Evolutionary conservation across 2,113 vertebrate genomes (phyloP).

Genomic region (Octodon degus): DNA sequence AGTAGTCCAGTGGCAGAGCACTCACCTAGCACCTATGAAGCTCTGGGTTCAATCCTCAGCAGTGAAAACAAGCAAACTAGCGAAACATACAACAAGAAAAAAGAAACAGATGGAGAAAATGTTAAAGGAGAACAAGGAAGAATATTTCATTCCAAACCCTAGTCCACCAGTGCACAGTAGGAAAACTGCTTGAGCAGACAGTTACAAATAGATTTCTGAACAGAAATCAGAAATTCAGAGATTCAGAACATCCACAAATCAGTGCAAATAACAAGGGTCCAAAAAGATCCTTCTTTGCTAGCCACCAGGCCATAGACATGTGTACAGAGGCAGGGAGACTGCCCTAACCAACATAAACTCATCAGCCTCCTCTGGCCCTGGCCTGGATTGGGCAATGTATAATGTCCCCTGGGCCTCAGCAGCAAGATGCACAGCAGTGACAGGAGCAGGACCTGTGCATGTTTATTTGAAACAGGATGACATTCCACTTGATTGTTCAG

Average conservation of each 20-base stretch:
- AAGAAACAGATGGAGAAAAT: not conserved
- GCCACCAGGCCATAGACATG: not conserved
- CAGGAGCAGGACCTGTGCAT: not conserved
- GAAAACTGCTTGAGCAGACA: not conserved
- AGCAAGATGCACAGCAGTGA: not conserved
- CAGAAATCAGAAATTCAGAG: not conserved
- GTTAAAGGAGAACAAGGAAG: not conserved
- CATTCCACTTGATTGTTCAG: not conserved
- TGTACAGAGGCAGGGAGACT: not conserved
- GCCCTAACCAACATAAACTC: not conserved
- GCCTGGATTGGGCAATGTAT: not conserved
- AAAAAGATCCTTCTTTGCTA: not conserved
- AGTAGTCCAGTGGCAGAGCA: not conserved
- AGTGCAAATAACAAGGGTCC: not conserved
- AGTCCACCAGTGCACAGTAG: not conserved
- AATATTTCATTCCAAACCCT: not conserved
- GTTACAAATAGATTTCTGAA: not conserved
- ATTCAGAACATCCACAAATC: slow-evolving; percentile 1
- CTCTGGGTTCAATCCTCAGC: not conserved
- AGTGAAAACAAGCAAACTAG: not conserved
- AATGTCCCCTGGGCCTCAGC: slow-evolving; percentile 13
- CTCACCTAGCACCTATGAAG: not conserved
- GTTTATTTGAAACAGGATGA: not conserved
- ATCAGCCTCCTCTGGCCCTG: not conserved
- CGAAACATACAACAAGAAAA: too few relatives aligned